phyloP scores from a whole-genome alignment of 2,888 invertebrate species.

The Tillus elongatus region DNA sequence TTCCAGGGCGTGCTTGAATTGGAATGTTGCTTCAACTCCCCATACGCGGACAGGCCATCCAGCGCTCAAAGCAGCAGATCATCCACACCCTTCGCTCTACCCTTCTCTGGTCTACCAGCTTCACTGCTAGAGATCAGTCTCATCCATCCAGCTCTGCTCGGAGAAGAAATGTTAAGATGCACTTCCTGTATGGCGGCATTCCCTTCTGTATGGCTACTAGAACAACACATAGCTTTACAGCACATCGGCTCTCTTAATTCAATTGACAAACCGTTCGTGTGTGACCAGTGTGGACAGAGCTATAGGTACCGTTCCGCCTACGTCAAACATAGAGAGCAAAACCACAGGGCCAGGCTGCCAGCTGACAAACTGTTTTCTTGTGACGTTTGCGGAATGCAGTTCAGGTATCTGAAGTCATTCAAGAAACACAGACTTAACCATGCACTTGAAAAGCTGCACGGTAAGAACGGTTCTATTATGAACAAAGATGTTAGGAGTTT shows the following conservation, averaged over 20 bases:
- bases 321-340: constrained; percentile 78
- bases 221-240: constrained; percentile 76
- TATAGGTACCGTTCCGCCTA: constrained; percentile 78
- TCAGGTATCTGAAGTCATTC: constrained; percentile 78
- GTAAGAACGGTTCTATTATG: constrained; percentile 43
- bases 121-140: constrained; percentile 48
- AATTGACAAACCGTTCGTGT: constrained; percentile 83
- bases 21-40: constrained; percentile 41
- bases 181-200: constrained; percentile 79
- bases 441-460: constrained; percentile 72
- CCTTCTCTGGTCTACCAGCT: constrained; percentile 47
- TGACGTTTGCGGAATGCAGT: constrained; percentile 88
- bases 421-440: constrained; percentile 84
- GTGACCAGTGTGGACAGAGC: constrained; percentile 85
- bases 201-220: constrained; percentile 78
- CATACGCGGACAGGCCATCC: constrained; percentile 37
- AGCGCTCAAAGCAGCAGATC: constrained; percentile 43
- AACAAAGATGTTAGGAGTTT: constrained; percentile 17
- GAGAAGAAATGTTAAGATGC: constrained; percentile 47
- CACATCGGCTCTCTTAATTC: constrained; percentile 52
- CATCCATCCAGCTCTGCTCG: constrained; percentile 42
- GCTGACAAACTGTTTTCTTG: constrained; percentile 86
- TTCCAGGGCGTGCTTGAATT: constrained; percentile 39
- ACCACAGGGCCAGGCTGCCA: constrained; percentile 76
- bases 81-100: constrained; percentile 50